Percentiles rank a stretch among this genome's conserved stretches.
phyloP scores from a whole-genome alignment of 2,888 invertebrate genomes.

The Entomobrya multifasciata region DNA sequence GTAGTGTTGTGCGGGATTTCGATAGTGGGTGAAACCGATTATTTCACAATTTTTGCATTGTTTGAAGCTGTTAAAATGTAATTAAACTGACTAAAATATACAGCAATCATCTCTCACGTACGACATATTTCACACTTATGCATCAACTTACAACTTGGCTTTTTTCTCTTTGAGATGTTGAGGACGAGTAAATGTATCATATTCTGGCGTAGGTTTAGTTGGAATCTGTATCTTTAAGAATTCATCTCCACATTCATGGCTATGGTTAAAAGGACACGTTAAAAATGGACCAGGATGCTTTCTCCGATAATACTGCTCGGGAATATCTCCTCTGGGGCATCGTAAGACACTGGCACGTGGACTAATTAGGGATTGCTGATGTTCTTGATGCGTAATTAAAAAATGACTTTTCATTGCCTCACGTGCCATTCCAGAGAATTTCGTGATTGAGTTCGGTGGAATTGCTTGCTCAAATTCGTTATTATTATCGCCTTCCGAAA shows the following conservation, averaged over 20 bases:
- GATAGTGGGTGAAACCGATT: slow-evolving; percentile 46
- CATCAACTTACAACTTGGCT: slow-evolving; percentile 46
- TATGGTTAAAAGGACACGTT: slow-evolving; percentile 40
- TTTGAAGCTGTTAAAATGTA: slow-evolving; percentile 45
- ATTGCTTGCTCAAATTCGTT: background rate
- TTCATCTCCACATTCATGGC: slow-evolving; percentile 63
- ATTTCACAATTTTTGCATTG: slow-evolving; percentile 55
- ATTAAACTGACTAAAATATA: slow-evolving; percentile 22
- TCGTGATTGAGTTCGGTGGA: background rate
- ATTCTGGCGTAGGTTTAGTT: slow-evolving; percentile 38
- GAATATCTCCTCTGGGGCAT: slow-evolving; percentile 57
- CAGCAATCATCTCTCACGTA: background rate
- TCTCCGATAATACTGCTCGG: slow-evolving; percentile 29
- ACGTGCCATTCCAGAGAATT: slow-evolving; percentile 25
- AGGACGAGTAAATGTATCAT: slow-evolving; percentile 14
- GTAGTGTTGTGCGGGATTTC: slow-evolving; percentile 61
- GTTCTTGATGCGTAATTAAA: slow-evolving; percentile 32
- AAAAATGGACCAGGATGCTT: slow-evolving; percentile 56
- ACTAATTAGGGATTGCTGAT: background rate
- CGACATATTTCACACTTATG: background rate
- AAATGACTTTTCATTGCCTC: slow-evolving; percentile 30
- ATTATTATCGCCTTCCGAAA: slow-evolving; percentile 6
- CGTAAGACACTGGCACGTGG: slow-evolving; percentile 47
- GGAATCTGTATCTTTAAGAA: slow-evolving; percentile 9
- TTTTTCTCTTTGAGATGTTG: slow-evolving; percentile 46